These are phyloP conservation scores for Holocentrus rufus DNA, from an alignment of 2,797 vertebrate species.

Conservation along the genomic window DNA sequence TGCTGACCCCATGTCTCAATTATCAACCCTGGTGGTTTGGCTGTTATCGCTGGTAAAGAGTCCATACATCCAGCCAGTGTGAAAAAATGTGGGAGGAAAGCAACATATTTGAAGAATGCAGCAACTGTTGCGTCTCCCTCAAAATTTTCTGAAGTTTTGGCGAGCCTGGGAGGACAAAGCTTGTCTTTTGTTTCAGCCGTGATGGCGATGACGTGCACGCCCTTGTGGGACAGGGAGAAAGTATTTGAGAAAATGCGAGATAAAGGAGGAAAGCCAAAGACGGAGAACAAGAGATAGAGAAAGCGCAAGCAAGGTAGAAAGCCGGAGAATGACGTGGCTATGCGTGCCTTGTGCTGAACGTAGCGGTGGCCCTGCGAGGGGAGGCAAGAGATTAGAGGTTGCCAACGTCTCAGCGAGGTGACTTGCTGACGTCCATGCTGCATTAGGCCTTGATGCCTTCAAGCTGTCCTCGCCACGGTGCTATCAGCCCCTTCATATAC, in stretches of 20 bases:
- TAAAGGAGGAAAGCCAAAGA: slow-evolving; percentile 25
- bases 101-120: slow-evolving; percentile 73
- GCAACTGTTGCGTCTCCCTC: slow-evolving; percentile 67
- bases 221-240: slow-evolving; percentile 9
- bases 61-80: slow-evolving; percentile 39
- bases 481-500: slow-evolving; percentile 56
- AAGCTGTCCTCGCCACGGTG: slow-evolving; percentile 62
- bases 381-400: slow-evolving; percentile 53
- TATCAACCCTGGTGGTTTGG: slow-evolving; percentile 13
- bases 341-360: slow-evolving; percentile 22
- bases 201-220: slow-evolving; percentile 39
- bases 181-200: slow-evolving; percentile 61
- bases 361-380: slow-evolving; percentile 16
- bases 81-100: slow-evolving; percentile 64
- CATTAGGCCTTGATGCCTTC: slow-evolving; percentile 70
- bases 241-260: not conserved
- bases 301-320: slow-evolving; percentile 1
- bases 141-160: slow-evolving; percentile 73
- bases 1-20: slow-evolving; percentile 30
- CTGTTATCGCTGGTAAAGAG: slow-evolving; percentile 25
- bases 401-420: slow-evolving; percentile 40
- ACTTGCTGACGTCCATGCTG: slow-evolving; percentile 50
- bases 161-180: slow-evolving; percentile 65
- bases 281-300: slow-evolving; percentile 1
- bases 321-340: slow-evolving; percentile 29